Base-by-base conservation (phyloP, 1,140 invertebrate species). In the Saxidomus purpurata region DNA sequence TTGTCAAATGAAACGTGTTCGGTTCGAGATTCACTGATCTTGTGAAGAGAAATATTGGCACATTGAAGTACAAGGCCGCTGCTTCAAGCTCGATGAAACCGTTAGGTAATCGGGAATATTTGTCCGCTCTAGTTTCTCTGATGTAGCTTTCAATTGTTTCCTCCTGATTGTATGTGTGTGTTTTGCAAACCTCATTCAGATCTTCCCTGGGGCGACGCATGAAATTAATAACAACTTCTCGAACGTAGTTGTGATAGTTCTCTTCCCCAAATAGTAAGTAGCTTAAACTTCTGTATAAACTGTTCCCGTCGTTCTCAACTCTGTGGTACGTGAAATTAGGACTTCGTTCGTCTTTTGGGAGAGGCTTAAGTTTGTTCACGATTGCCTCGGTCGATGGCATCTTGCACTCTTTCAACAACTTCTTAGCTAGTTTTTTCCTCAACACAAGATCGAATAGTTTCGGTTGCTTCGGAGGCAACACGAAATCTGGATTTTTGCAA, bases 71-170 rank as follows among this genome's bases (percentile, higher is more conserved):
- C 19, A 40, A 22, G 34, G 69, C 69, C 6, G n/a, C 34, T 22
- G 69, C 69, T 36, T 74, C 34, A 6, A 74, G 31, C 28, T 43
- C 74, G 36, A 77, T 28, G 34, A 77, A 43, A 47, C 40, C 38
- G 8, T 34, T 47, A 43, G 74, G 74, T 49, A n/a, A 47, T 0
- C 74, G 22, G 9, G 28, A 28, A 77, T 25, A 77, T 22, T n/a
- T 25, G 36, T 77, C 40, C 4, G 74, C 74, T 43, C 40, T 43
- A 13, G 74, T 43, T 77, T 77, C 74, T 47, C 47, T 28, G 25
- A 77, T 77, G 74, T 77, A 77, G 74, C 47, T 43, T n/a, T 77
- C 74, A 22, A 77, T 34, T 22, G 74, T 77, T 43, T 77, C 25
- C 34, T 40, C 34, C 28, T 9, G 17, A 9, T 17, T 17, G n/a